Evolutionary conservation across 2,888 invertebrate species (phyloP), one percentile per base, ranked within the genome.

Genomic region (Axea sp.): DNA sequence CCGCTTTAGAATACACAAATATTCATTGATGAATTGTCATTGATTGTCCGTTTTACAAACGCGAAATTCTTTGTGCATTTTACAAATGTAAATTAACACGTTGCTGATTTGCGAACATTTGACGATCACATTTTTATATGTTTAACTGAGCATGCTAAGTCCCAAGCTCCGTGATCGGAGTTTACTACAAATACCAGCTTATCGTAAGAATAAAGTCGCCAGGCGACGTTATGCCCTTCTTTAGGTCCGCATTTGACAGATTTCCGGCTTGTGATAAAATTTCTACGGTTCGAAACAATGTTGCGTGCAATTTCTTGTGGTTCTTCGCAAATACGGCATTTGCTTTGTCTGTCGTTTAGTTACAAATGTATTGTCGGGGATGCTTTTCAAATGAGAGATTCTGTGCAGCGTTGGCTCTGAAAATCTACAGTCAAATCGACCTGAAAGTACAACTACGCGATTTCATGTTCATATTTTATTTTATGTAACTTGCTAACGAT

Each of bases 121-220:
- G 75, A 83, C 82, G 79, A 86, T 85, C 83, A 85, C 85, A 86
- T 84, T 84, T 82, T 76, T 79, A 76, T 78, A 83, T 81, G 83
- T 83, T 84, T 83, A 85, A 87, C 87, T 87, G 87, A 87, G 87
- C 87, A 86, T 87, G 87, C 87, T 87, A 87, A 87, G 87, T 87
- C 87, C 87, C 87, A 87, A 87, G 87, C 86, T 87, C 87, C 87
- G 81, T 83, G 69, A 80, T 77, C 83, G 86, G 86, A 86, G 86
- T 84, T 82, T 78, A 78, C 80, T 83, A 80, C 82, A 76, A 57
- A 74, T 76, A 78, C 47, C 67, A 77, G 71, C 73, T 79, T 77
- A 78, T 59, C 14, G 31, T 68, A 65, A 60, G 31, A 69, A 53
- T 55, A 65, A 72, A 73, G 57, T 74, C 68, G 69, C 60, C 28